Conservation (phyloP, 2,888 invertebrate genomes). For the Anthoptus insignis region DNA sequence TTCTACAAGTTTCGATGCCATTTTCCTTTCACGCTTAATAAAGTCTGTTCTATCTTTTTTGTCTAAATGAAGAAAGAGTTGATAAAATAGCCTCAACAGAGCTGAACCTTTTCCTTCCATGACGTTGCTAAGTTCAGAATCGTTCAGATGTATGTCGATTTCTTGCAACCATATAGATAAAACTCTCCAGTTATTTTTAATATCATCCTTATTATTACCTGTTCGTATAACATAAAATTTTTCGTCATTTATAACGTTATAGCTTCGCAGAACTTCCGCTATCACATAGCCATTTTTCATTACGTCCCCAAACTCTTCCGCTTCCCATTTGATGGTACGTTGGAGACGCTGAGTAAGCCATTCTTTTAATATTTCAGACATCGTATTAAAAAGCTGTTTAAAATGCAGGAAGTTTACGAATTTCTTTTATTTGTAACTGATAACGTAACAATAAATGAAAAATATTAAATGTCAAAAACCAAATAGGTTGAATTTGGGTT, state of each 20-base stretch:
- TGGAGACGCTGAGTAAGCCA: slow-evolving; percentile 88
- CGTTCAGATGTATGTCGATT: slow-evolving; percentile 76
- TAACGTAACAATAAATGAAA: background rate
- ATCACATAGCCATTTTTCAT: slow-evolving; percentile 87
- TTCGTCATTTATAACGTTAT: slow-evolving; percentile 86
- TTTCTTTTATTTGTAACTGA: too few relatives aligned
- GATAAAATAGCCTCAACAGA: slow-evolving; percentile 87
- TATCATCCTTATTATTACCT: slow-evolving; percentile 69
- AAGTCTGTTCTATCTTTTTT: slow-evolving; percentile 86
- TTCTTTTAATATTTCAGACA: slow-evolving; percentile 87
- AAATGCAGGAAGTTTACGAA: too few relatives aligned
- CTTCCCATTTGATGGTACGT: slow-evolving; percentile 81
- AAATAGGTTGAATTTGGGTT: too few relatives aligned
- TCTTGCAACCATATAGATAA: slow-evolving; percentile 83
- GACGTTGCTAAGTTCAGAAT: slow-evolving; percentile 77
- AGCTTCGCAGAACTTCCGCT: slow-evolving; percentile 85
- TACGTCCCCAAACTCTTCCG: slow-evolving; percentile 83
- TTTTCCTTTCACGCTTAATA: slow-evolving; percentile 78
- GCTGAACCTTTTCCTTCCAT: slow-evolving; percentile 81
- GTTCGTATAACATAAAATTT: slow-evolving; percentile 80
- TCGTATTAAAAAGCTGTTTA: background rate
- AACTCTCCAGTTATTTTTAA: slow-evolving; percentile 83
- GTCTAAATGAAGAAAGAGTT: slow-evolving; percentile 87
- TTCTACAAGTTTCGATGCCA: slow-evolving; percentile 71
- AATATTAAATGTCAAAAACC: too few relatives aligned